A percentile compares a stretch with the other conserved stretches of the same genome.
These are phyloP conservation scores for Procambarus clarkii DNA, from an alignment of 1,140 invertebrate species.

Conservation along the genomic window DNA sequence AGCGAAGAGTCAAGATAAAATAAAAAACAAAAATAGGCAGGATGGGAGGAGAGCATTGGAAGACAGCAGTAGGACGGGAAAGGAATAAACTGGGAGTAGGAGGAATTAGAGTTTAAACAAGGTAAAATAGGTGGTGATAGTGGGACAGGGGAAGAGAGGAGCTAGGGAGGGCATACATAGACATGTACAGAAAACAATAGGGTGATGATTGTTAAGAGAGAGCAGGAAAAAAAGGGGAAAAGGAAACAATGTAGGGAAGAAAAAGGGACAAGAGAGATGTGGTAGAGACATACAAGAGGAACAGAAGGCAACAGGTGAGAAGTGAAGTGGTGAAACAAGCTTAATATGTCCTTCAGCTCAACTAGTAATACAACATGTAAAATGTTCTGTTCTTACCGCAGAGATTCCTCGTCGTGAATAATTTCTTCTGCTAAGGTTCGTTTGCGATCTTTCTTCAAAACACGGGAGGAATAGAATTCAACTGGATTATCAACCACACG, in stretches of 20 bases:
- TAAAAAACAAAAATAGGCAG: background rate
- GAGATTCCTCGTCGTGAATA: constrained; percentile 90
- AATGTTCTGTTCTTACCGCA: constrained; percentile 80
- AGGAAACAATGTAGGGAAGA: background rate
- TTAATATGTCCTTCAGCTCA: background rate
- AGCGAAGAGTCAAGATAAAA: no score
- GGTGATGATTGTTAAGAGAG: background rate
- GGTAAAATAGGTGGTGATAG: no score
- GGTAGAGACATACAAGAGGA: background rate
- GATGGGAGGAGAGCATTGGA: background rate
- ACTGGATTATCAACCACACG: constrained; percentile 78
- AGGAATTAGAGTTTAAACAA: no score
- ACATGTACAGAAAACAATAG: background rate
- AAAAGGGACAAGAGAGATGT: background rate
- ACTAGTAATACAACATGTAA: background rate
- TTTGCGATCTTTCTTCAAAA: constrained; percentile 92
- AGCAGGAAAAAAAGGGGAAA: background rate
- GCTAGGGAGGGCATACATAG: no score
- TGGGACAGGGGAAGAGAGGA: no score
- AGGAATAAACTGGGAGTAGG: background rate
- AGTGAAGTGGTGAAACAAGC: no score
- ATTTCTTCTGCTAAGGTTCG: constrained; percentile 93
- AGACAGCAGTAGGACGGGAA: background rate
- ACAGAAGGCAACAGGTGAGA: background rate
- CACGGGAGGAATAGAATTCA: constrained; percentile 81